phyloP scores from a whole-genome alignment of 2,113 vertebrate genomes.

The Picathartes gymnocephalus region DNA sequence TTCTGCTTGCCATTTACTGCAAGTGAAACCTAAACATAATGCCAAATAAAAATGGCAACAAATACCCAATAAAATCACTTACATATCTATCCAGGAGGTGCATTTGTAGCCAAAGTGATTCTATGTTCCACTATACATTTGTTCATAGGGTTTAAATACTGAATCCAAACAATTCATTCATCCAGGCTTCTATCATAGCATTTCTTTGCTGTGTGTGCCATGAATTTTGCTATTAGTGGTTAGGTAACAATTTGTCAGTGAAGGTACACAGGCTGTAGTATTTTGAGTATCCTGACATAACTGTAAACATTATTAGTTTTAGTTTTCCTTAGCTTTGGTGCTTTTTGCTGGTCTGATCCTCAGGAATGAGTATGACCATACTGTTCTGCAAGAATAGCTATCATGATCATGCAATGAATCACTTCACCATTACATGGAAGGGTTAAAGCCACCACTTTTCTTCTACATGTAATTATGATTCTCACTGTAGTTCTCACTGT shows the following conservation, averaged over 20 bases:
- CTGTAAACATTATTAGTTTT: not conserved
- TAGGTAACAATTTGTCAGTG: not conserved
- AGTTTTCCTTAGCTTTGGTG: not conserved
- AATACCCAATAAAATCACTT: not conserved
- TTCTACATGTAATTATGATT: not conserved
- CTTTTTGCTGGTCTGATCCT: not conserved
- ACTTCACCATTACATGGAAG: not conserved
- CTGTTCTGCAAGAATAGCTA: not conserved
- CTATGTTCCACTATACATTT: not conserved
- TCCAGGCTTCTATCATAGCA: not conserved
- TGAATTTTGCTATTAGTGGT: not conserved
- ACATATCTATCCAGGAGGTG: accelerated
- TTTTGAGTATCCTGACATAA: not conserved
- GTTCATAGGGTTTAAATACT: not conserved
- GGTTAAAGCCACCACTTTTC: not conserved
- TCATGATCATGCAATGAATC: not conserved
- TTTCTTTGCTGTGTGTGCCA: not conserved
- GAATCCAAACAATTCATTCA: not conserved
- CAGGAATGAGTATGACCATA: not conserved
- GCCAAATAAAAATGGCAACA: not conserved
- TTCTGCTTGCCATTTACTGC: not conserved
- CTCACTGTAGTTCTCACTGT: not conserved
- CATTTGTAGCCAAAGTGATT: not conserved
- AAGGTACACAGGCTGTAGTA: not conserved
- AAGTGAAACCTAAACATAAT: not conserved